Evolutionary conservation across 2,888 invertebrate genomes (phyloP).

Genomic region (Pseudococcus jackbeardsleyi): DNA sequence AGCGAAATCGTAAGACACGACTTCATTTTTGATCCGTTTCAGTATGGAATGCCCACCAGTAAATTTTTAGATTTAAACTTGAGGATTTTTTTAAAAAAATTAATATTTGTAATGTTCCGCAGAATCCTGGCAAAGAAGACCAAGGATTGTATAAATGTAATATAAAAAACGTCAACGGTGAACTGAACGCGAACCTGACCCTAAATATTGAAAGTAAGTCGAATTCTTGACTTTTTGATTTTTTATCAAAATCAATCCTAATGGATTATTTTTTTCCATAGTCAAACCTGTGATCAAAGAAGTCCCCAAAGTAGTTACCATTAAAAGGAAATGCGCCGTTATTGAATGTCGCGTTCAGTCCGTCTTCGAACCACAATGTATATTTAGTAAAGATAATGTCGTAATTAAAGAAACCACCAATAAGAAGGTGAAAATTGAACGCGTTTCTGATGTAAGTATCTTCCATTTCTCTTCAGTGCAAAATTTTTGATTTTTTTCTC

Average conservation of each 20-base stretch:
- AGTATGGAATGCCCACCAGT: too few relatives aligned
- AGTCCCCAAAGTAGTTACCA: slow-evolving; percentile 90
- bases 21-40: too few relatives aligned
- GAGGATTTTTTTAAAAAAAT: too few relatives aligned
- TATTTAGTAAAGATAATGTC: slow-evolving; percentile 91
- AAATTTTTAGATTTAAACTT: too few relatives aligned
- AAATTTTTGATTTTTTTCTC: not conserved
- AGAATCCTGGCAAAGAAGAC: slow-evolving; percentile 94
- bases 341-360: slow-evolving; percentile 95
- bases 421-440: slow-evolving; percentile 83
- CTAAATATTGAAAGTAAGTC: slow-evolving; percentile 96
- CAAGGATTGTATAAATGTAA: slow-evolving; percentile 98
- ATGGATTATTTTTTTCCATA: slow-evolving; percentile 69
- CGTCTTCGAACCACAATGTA: slow-evolving; percentile 92
- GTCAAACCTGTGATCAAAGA: slow-evolving; percentile 95
- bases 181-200: slow-evolving; percentile 96
- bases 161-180: slow-evolving; percentile 95
- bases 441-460: slow-evolving; percentile 80
- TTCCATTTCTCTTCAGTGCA: not conserved
- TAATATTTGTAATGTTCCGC: slow-evolving; percentile 59
- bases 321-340: slow-evolving; percentile 92
- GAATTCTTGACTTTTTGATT: not conserved
- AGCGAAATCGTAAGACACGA: too few relatives aligned
- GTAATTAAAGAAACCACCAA: slow-evolving; percentile 83
- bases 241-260: not conserved